Percentiles rank a stretch among this genome's conserved stretches.
Evolutionary conservation across 2,113 vertebrate species (phyloP).

Genomic region (Gambusia holbrooki): DNA sequence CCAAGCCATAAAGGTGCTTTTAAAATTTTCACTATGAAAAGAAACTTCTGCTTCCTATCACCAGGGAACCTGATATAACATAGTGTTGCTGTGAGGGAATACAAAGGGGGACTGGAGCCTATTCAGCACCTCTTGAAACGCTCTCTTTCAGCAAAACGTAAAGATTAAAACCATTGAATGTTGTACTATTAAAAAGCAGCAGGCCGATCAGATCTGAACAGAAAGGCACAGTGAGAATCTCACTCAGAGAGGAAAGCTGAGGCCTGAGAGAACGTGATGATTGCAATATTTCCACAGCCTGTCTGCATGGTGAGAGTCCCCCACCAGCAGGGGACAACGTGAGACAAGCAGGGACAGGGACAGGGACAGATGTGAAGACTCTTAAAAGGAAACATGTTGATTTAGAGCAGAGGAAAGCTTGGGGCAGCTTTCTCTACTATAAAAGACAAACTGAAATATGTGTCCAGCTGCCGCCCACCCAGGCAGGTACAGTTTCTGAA

Average conservation of each 20-base stretch:
- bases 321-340: constrained; percentile 19
- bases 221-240: constrained; percentile 23
- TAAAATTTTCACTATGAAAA: constrained; percentile 26
- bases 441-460: constrained; percentile 24
- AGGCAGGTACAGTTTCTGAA: not conserved
- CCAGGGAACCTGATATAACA: constrained; percentile 36
- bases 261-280: constrained; percentile 41
- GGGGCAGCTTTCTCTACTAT: not conserved
- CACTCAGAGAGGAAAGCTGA: constrained; percentile 15
- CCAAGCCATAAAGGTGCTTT: constrained; percentile 8
- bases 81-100: constrained; percentile 29
- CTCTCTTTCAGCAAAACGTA: constrained; percentile 8
- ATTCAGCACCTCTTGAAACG: constrained; percentile 32
- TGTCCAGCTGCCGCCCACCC: constrained; percentile 54
- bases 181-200: constrained; percentile 10
- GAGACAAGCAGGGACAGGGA: constrained; percentile 20
- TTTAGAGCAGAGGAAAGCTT: constrained; percentile 14
- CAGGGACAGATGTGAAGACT: not conserved
- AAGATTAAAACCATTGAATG: constrained; percentile 46
- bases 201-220: constrained; percentile 26
- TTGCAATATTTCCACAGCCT: constrained; percentile 57
- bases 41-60: constrained; percentile 32
- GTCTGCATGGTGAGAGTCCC: constrained; percentile 54
- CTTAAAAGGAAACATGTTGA: constrained; percentile 17
- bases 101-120: constrained; percentile 18